Evolutionary conservation across 2,797 vertebrate species (phyloP).

Genomic region (Lophotriccus pileatus): DNA sequence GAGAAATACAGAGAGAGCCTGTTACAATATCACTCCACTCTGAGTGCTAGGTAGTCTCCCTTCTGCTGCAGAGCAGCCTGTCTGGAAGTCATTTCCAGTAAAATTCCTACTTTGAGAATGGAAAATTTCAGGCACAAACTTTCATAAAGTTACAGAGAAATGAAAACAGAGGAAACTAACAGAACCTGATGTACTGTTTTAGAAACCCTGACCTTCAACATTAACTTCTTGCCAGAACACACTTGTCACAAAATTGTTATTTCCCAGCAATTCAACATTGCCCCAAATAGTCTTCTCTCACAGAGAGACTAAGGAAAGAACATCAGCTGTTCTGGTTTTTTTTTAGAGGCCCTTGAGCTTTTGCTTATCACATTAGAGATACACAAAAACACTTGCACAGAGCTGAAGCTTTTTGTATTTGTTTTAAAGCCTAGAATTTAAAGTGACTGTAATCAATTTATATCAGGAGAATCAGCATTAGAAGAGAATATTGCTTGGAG

Average conservation of each 20-base stretch:
- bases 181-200: neutral
- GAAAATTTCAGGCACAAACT: constrained; percentile 42
- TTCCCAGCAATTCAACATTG: neutral
- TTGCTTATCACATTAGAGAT: neutral
- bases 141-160: neutral
- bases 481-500: neutral
- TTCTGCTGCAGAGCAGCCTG: neutral
- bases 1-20: neutral
- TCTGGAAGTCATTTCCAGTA: neutral
- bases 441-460: neutral
- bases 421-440: neutral
- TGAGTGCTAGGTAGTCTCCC: neutral
- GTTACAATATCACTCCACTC: constrained; percentile 10
- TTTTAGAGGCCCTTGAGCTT: neutral
- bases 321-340: neutral
- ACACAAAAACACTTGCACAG: neutral
- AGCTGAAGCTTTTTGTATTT: neutral
- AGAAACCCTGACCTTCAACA: neutral
- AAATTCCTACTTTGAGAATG: constrained; percentile 10
- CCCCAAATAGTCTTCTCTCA: neutral
- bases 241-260: neutral
- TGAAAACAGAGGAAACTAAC: constrained; percentile 1
- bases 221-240: neutral
- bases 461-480: neutral
- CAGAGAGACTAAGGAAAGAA: neutral